These are phyloP conservation scores for Carassius gibelio DNA, from an alignment of 2,113 vertebrate species.

Conservation along the genomic window DNA sequence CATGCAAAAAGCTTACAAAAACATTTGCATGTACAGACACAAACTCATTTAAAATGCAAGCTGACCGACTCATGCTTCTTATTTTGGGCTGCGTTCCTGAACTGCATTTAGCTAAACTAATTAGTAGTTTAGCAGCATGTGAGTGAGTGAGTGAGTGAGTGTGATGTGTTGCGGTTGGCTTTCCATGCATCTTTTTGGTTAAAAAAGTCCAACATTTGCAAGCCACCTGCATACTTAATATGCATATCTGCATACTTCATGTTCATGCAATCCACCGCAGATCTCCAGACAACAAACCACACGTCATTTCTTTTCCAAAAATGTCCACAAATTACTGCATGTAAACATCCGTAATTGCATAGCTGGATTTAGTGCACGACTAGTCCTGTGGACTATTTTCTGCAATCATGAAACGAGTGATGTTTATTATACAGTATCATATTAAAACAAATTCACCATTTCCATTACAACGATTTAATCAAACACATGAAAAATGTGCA, in stretches of 20 bases:
- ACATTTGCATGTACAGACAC: neutral
- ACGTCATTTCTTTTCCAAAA: neutral
- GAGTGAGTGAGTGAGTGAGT: neutral
- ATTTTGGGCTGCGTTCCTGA: neutral
- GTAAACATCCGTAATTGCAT: neutral
- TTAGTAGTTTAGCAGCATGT: neutral
- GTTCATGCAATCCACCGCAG: neutral
- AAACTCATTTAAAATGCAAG: constrained; percentile 13
- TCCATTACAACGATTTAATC: neutral
- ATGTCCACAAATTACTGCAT: neutral
- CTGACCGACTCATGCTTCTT: neutral
- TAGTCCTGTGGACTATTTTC: neutral
- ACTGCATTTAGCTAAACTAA: constrained; percentile 17
- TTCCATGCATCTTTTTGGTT: neutral
- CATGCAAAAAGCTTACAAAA: neutral
- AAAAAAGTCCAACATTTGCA: constrained; percentile 8
- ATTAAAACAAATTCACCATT: neutral
- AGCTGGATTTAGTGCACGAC: neutral
- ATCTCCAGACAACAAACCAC: neutral
- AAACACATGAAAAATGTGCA: neutral
- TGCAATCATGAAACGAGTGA: neutral
- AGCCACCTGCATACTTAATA: constrained; percentile 11
- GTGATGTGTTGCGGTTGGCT: neutral
- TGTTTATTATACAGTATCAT: neutral
- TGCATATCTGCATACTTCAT: constrained; percentile 13